Evolutionary conservation across 1,140 invertebrate genomes (phyloP).

Genomic region (Calosoma granatense): DNA sequence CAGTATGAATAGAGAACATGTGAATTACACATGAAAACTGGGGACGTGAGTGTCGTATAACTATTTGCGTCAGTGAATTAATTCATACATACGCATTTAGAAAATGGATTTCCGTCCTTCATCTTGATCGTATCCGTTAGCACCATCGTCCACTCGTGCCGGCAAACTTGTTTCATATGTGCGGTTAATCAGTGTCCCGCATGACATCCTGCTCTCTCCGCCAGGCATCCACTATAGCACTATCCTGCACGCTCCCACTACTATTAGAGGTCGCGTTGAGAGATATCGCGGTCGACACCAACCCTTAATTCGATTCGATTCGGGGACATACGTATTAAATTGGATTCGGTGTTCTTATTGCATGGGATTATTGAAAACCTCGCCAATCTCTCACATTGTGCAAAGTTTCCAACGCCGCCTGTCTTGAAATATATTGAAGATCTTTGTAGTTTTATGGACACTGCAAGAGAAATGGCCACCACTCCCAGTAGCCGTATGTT

Average conservation of each 20-base stretch:
- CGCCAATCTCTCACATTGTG: neutral
- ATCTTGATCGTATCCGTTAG: neutral
- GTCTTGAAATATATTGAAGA: neutral
- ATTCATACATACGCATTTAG: too few species aligned
- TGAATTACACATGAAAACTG: too few species aligned
- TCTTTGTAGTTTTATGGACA: slow-evolving; percentile 9
- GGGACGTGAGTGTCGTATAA: too few species aligned
- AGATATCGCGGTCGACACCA: neutral
- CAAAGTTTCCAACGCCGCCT: neutral
- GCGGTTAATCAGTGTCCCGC: neutral
- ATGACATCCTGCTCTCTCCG: too few species aligned
- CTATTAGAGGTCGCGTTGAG: too few species aligned
- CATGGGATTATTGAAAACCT: slow-evolving; percentile 6
- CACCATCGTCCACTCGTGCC: too few species aligned
- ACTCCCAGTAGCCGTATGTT: neutral
- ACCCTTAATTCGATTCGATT: slow-evolving; percentile 1
- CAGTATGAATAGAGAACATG: too few species aligned
- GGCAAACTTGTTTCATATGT: neutral
- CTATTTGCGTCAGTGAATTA: too few species aligned
- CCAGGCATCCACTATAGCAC: too few species aligned
- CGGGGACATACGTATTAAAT: slow-evolving; percentile 5
- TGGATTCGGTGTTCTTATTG: slow-evolving; percentile 5
- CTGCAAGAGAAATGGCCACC: neutral
- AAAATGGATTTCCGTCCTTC: too few species aligned
- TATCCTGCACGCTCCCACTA: too few species aligned